Percentiles rank a stretch among this genome's conserved stretches.
phyloP scores from a whole-genome alignment of 2,888 invertebrate species.

The Calameuta idolon region DNA sequence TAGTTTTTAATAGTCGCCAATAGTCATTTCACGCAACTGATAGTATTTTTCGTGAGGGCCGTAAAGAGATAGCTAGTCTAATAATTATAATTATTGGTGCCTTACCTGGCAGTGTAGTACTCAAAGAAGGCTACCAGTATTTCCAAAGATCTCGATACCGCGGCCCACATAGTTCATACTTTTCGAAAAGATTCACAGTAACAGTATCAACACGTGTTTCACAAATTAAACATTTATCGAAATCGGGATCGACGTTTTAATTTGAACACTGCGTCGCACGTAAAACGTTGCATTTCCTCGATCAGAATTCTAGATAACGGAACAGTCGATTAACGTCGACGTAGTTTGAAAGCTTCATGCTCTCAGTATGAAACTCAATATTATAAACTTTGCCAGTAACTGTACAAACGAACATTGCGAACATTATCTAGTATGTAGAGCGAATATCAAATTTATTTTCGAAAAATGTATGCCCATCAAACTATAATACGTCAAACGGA shows the following conservation, averaged over 20 bases:
- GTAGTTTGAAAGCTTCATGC: too few relatives aligned
- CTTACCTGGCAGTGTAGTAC: slow-evolving; percentile 82
- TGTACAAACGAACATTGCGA: background rate
- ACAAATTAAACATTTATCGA: background rate
- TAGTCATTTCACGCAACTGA: background rate
- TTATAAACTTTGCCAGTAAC: too few relatives aligned
- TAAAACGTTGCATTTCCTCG: background rate
- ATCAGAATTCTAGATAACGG: background rate
- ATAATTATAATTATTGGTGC: background rate
- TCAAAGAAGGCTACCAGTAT: slow-evolving; percentile 86
- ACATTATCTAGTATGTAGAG: background rate
- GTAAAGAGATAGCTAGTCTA: background rate
- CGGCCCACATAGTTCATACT: slow-evolving; percentile 81
- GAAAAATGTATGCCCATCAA: too few relatives aligned
- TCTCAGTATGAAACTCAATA: too few relatives aligned
- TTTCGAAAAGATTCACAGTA: slow-evolving; percentile 60
- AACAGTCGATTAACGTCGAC: background rate
- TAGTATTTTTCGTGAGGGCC: background rate
- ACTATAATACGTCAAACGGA: too few relatives aligned
- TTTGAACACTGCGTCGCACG: background rate
- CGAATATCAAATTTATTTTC: background rate
- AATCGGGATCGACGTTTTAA: background rate
- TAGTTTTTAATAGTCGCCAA: background rate
- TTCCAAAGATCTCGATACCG: slow-evolving; percentile 84
- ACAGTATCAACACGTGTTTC: background rate